A percentile compares a stretch with the other conserved stretches of the same genome.
Evolutionary conservation across 2,113 vertebrate genomes (phyloP).

Genomic region (Hucho hucho): DNA sequence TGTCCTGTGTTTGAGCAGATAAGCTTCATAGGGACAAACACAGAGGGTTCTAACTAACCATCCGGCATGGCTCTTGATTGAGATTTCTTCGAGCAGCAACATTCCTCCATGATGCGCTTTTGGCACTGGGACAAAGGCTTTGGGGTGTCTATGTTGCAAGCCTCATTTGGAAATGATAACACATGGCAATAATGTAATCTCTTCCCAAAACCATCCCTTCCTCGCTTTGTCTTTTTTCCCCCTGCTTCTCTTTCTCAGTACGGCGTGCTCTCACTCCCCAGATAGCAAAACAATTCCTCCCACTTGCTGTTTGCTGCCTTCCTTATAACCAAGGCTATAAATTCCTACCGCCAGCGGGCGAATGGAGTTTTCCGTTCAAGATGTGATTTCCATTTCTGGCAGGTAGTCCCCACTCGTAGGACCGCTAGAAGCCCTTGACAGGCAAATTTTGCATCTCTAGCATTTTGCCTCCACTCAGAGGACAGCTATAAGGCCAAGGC

Average conservation of each 20-base stretch:
- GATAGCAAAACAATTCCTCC: no score
- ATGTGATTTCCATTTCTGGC: no score
- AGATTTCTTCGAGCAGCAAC: not conserved
- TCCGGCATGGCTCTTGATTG: constrained; percentile 1
- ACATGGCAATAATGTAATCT: constrained; percentile 7
- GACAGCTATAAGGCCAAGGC: no score
- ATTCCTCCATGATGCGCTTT: not conserved
- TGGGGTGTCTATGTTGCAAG: constrained; percentile 8
- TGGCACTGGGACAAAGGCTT: not conserved
- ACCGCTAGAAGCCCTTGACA: no score
- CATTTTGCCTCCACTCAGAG: no score
- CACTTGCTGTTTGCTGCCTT: no score
- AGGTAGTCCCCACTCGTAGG: no score
- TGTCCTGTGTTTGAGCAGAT: not conserved
- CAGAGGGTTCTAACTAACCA: not conserved
- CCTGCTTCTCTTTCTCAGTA: not conserved
- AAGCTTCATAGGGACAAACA: no score
- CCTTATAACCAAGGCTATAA: no score
- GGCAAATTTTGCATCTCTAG: no score
- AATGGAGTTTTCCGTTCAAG: no score
- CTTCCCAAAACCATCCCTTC: not conserved
- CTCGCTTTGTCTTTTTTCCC: not conserved
- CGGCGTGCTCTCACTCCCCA: not conserved
- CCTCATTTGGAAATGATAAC: constrained; percentile 9
- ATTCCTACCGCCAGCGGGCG: no score